Percentiles rank a stretch among this genome's conserved stretches.
Evolutionary conservation across 2,113 vertebrate genomes (phyloP).

Genomic region (Nestor notabilis): DNA sequence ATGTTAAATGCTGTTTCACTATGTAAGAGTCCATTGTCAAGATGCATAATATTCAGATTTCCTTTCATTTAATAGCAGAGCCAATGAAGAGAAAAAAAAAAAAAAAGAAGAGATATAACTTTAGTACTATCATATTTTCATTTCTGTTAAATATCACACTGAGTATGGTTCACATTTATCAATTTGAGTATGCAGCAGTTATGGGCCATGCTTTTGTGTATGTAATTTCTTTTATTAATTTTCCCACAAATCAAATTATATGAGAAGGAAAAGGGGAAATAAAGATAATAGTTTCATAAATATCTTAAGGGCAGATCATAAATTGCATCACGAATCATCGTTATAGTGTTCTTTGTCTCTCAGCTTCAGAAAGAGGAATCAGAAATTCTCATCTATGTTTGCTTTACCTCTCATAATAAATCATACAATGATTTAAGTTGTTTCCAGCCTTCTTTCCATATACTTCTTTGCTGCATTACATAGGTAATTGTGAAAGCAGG

Average conservation of each 20-base stretch:
- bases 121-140: conserved; percentile 44
- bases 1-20: conserved; percentile 23
- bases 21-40: conserved; percentile 17
- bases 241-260: conserved; percentile 44
- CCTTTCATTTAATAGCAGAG: conserved; percentile 39
- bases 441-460: not conserved
- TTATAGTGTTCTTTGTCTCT: not conserved
- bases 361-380: not conserved
- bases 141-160: conserved; percentile 58
- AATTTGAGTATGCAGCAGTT: conserved; percentile 17
- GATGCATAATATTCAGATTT: conserved; percentile 46
- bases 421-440: not conserved
- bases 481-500: not conserved
- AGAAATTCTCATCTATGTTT: not conserved
- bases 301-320: conserved; percentile 11
- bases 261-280: conserved; percentile 16
- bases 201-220: conserved; percentile 3
- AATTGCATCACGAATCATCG: not conserved
- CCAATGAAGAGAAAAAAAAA: not conserved
- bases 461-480: not conserved
- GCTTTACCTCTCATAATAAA: not conserved
- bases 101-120: not conserved
- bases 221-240: conserved; percentile 55
- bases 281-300: conserved; percentile 46
- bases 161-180: conserved; percentile 26